Conservation (phyloP, 2,888 invertebrate species). For the Desoria tigrina region DNA sequence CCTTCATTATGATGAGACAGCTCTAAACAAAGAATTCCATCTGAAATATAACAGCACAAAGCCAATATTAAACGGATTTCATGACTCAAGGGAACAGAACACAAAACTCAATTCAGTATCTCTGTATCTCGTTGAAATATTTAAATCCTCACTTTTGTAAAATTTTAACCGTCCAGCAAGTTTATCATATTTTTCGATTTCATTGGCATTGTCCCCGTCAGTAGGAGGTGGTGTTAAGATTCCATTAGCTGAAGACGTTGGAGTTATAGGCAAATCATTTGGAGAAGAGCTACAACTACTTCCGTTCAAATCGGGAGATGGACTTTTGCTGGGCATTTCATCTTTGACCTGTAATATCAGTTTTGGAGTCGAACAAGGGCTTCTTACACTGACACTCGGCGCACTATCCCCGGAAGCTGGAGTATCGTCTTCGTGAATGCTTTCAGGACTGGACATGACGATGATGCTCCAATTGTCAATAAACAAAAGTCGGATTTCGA, state of each 20-base stretch:
- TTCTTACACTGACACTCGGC: neutral
- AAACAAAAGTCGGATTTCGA: too few species aligned
- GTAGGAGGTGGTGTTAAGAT: slow-evolving; percentile 41
- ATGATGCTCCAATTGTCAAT: too few species aligned
- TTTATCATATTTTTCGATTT: slow-evolving; percentile 38
- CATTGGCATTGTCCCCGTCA: slow-evolving; percentile 28
- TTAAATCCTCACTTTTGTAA: slow-evolving; percentile 81
- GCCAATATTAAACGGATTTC: too few species aligned
- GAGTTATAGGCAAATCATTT: slow-evolving; percentile 37
- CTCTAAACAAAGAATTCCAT: too few species aligned
- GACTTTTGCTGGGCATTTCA: neutral
- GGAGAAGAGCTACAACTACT: slow-evolving; percentile 24
- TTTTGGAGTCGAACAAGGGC: slow-evolving; percentile 9
- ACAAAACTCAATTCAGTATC: too few species aligned
- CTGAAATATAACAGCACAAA: too few species aligned
- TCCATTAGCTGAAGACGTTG: slow-evolving; percentile 41
- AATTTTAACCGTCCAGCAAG: slow-evolving; percentile 76
- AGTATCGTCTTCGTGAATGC: slow-evolving; percentile 41
- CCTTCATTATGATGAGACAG: too few species aligned
- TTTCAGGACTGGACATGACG: slow-evolving; percentile 36
- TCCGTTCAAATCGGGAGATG: slow-evolving; percentile 3
- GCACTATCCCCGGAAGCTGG: slow-evolving; percentile 38
- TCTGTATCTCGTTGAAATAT: too few species aligned
- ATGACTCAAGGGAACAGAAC: too few species aligned
- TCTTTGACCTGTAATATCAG: slow-evolving; percentile 17